Base-by-base conservation (phyloP, 2,113 vertebrate species). In the Oxyruncus cristatus region DNA sequence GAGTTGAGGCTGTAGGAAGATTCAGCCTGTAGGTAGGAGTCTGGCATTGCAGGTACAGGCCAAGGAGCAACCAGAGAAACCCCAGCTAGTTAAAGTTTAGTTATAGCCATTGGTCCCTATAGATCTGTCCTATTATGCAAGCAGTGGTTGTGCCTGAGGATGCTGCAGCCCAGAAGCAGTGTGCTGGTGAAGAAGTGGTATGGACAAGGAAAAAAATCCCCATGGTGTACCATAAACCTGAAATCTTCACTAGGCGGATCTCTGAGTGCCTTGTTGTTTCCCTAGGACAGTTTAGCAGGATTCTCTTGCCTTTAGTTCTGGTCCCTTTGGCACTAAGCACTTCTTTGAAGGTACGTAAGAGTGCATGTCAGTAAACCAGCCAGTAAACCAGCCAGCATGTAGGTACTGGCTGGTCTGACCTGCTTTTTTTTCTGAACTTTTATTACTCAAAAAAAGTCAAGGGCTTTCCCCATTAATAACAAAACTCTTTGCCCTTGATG, bases 111-210 rank as follows among this genome's bases (percentile, higher is more conserved):
- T 87, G 55, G 30, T 89, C 87, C 16, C 23, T 58, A 1, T 7
- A 77, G 26, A 50, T 33, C 22, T 73, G 7, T 14, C 10, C 2
- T 68, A 1, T 68, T 82, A n/a, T 44, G 6, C n/a, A 39, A 17
- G 17, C 0, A 1, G 6, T 58, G n/a, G 14, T 76, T 2, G 0
- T 53, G 13, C 18, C 26, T 12, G 28, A 65, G 39, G 55, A 15
- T 82, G 61, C 26, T 59, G 26, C 41, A 30, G 41, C 49, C 39
- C 46, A 55, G 65, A 56, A 71, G 37, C 27, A 50, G 35, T 30
- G 8, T 84, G 28, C 20, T 93, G 32, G 33, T 53, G 35, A 65
- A 28, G 37, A 65, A 28, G 18, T 3, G 3, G 33, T 21, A 9
- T 19, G 26, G 26, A 7, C 26, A 39, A 8, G 32, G 27, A 9